Base-by-base conservation (phyloP, 2,888 invertebrate genomes). In the Ectobius pallidus region DNA sequence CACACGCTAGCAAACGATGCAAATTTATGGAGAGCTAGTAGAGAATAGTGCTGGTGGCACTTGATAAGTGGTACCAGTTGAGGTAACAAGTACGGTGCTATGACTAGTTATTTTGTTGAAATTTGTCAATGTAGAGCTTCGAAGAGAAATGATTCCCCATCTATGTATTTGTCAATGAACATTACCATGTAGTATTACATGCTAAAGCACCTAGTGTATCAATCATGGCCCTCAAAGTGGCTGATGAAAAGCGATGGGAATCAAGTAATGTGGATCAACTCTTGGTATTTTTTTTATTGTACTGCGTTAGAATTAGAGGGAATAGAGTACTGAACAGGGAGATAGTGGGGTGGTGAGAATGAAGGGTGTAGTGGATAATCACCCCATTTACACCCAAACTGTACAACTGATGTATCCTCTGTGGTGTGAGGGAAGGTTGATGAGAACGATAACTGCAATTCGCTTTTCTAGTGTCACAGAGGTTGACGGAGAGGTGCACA, bases 401-500 rank as follows among this genome's bases (percentile, higher is more conserved):
- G 65, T 65, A 46, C 65, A 65, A 65, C 46, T 65, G 65, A 65
- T 65, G 65, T n/a, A 42, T 42, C 63, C 42, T 6, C 6, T 16
- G 42, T 20, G 22, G 22, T 18, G 55, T 20, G 55, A 16, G 11
- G 34, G 34, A 11, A 49, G 16, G 63, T 25, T 63, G 63, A 63
- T 63, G 63, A 63, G 22, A 22, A 20, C 46, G 65, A 65, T 65
- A 65, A 65, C 65, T 65, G 65, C 46, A 27, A 27, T 65, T 46
- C 44, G 65, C 65, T 42, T 46, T 65, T 65, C 65, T 44, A 65
- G 46, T 65, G 61, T 42, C 42, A 42, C 61, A 42, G 42, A 63
- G 70, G 61, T 62, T 70, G 71, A 71, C 46, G 63, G 71, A 71
- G 65, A 68, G 70, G 70, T 55, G 70, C 52, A 68, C 18, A 9